Evolutionary conservation across 1,140 invertebrate species (phyloP).

Genomic region (Dendrolimus kikuchii): DNA sequence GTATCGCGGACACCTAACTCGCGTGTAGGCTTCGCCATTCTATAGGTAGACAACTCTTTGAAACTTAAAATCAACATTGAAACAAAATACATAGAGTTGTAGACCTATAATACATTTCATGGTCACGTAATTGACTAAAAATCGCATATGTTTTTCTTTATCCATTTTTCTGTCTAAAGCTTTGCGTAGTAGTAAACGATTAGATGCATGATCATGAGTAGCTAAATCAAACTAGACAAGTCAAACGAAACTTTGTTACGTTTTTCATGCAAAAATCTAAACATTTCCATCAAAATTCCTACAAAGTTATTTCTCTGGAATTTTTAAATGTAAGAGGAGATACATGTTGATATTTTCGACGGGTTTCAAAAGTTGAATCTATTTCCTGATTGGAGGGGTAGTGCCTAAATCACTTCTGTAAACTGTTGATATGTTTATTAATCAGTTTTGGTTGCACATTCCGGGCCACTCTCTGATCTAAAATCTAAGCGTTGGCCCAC

Average conservation of each 20-base stretch:
- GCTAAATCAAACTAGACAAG: neutral
- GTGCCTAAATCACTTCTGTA: too few relatives aligned
- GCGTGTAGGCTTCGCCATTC: conserved; percentile 33
- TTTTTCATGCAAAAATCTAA: neutral
- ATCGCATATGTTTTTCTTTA: conserved; percentile 16
- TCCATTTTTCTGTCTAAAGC: conserved; percentile 24
- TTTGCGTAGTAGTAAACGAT: conserved; percentile 26
- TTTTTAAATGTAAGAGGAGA: too few relatives aligned
- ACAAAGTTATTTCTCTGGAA: too few relatives aligned
- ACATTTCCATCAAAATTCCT: too few relatives aligned
- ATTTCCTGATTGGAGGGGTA: too few relatives aligned
- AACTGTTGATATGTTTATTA: too few relatives aligned
- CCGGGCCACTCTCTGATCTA: too few relatives aligned
- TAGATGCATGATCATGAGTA: conserved; percentile 5
- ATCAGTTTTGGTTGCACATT: too few relatives aligned
- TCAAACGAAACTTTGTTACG: neutral
- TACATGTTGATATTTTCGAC: too few relatives aligned
- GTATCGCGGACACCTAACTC: conserved; percentile 38
- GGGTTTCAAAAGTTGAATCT: too few relatives aligned
- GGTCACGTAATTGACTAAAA: conserved; percentile 43
- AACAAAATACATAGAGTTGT: conserved; percentile 7
- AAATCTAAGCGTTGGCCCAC: too few relatives aligned
- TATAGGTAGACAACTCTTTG: conserved; percentile 19
- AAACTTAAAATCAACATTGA: too few relatives aligned
- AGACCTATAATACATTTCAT: conserved; percentile 18